Evolutionary conservation across 2,113 vertebrate species (phyloP), one percentile per base, ranked within the genome.

Genomic region (Numida meleagris): DNA sequence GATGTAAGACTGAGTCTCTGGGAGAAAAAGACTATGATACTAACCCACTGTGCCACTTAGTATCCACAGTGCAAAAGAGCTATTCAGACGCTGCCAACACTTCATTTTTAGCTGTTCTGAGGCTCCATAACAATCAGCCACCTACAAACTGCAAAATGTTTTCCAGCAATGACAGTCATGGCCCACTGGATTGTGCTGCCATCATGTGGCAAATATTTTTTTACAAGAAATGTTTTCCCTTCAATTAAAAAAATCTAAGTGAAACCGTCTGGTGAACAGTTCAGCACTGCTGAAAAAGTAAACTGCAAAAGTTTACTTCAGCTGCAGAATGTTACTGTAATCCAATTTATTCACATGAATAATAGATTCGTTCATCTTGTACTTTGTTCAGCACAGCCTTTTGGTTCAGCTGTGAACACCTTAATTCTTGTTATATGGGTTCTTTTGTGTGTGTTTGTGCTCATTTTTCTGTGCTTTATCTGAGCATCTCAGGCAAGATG

Each of bases 11-110:
- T 2, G 21, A 67, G 89, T 73, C 89, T 93, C 46, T 59, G 90
- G 66, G 94, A 92, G 89, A 96, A 97, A 96, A 97, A 76, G 88
- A 77, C 67, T 36, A 63, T 6, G 62, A 83, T 59, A 96, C 91
- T 88, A 93, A 89, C 84, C 97, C 94, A 94, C 94, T 94, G 95
- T 96, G 94, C 95, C 96, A 95, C 79, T 86, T 87, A 96, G 96
- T 81, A 89, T 84, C 88, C 74, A 59, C 95, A 51, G 92, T 42
- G 87, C 91, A 80, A 94, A 90, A 23, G 23, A 78, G 53, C 71
- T 94, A 96, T 96, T 94, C 96, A 85, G 70, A 40, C 33, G 29
- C 71, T 96, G 96, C 82, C 95, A 89, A 38, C 4, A 0, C 93
- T 90, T 73, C 61, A 57, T 95, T 91, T 91, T 91, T 21, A 81